Evolutionary conservation across 2,113 vertebrate genomes (phyloP).

Genomic region (Holacanthus passer): DNA sequence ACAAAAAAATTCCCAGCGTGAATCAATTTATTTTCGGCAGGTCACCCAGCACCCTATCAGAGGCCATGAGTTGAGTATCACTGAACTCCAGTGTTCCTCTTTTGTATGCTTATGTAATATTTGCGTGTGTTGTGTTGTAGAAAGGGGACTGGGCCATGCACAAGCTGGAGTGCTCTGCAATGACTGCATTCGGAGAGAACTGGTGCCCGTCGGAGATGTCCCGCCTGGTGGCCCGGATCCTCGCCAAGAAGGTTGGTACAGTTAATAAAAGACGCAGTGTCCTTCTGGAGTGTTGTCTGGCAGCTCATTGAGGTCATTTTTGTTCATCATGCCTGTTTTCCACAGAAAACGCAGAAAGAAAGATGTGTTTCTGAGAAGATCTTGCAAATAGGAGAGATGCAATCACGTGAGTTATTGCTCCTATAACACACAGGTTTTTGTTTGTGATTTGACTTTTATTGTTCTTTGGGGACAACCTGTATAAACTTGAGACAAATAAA

Average conservation of each 20-base stretch:
- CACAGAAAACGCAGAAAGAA: slow-evolving; percentile 90
- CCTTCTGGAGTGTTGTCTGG: not conserved
- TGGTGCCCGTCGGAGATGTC: slow-evolving; percentile 95
- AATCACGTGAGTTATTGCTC: slow-evolving; percentile 89
- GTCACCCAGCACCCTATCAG: no score
- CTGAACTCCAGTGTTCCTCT: not conserved
- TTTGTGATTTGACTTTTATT: not conserved
- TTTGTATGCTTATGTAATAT: not conserved
- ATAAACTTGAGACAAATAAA: no score
- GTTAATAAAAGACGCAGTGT: not conserved
- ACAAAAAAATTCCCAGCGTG: no score
- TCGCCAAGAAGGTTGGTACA: slow-evolving; percentile 92
- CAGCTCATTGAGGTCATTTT: not conserved
- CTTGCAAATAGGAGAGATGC: slow-evolving; percentile 89
- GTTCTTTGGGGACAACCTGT: not conserved
- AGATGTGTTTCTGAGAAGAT: slow-evolving; percentile 89
- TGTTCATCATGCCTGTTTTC: not conserved
- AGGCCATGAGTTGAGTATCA: no score
- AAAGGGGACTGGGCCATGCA: slow-evolving; percentile 96
- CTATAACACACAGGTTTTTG: not conserved
- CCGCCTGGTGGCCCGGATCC: slow-evolving; percentile 92
- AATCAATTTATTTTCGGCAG: no score
- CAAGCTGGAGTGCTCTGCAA: slow-evolving; percentile 94
- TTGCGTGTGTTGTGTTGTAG: slow-evolving; percentile 74
- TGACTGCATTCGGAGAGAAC: slow-evolving; percentile 90